phyloP scores from a whole-genome alignment of 2,113 vertebrate genomes.

The Nesogale talazaci region DNA sequence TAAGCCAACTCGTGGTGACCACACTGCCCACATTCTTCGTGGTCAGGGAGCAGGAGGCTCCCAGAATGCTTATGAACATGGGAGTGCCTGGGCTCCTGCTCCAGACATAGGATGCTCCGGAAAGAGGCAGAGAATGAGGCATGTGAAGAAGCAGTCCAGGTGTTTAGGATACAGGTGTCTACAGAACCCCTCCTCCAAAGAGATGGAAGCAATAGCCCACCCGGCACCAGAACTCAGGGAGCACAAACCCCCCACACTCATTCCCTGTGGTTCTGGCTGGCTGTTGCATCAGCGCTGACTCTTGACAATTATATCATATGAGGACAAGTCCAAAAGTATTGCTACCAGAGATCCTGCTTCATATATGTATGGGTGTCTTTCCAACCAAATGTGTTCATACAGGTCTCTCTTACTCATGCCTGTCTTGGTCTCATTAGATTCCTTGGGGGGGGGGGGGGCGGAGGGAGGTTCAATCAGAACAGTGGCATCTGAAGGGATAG shows the following conservation, averaged over 20 bases:
- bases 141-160: constrained; percentile 17
- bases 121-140: background rate
- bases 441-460: too few relatives aligned
- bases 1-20: background rate
- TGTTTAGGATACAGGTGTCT: background rate
- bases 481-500: too few relatives aligned
- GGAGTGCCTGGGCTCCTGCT: background rate
- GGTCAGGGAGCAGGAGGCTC: background rate
- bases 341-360: too few relatives aligned
- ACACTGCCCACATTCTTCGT: background rate
- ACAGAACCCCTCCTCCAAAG: background rate
- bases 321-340: too few relatives aligned
- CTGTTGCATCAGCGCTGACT: background rate
- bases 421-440: too few relatives aligned
- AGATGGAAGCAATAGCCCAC: background rate
- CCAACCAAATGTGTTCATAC: too few relatives aligned
- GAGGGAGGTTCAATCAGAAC: too few relatives aligned
- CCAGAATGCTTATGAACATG: background rate
- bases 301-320: background rate
- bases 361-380: too few relatives aligned
- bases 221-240: background rate
- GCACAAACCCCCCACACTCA: too few relatives aligned
- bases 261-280: background rate
- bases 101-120: background rate
- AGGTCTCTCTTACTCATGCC: too few relatives aligned